Conservation (phyloP, 1,140 invertebrate species). For the Macrobrachium nipponense region DNA sequence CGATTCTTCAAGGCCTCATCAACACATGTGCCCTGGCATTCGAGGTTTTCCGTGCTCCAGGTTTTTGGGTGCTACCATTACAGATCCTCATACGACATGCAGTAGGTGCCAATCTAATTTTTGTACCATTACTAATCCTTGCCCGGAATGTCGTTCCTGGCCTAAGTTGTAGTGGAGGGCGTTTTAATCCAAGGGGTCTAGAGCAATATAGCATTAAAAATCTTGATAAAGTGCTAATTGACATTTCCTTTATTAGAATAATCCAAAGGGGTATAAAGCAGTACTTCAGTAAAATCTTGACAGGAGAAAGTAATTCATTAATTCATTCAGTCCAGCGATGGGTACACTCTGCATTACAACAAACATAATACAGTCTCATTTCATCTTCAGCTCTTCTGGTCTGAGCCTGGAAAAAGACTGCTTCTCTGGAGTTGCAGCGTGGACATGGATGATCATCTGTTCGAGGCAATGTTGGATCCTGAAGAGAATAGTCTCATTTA, state of each 20-base stretch:
- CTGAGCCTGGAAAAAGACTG: conserved; percentile 95
- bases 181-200: no score
- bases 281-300: neutral
- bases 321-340: conserved; percentile 97
- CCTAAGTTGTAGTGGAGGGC: no score
- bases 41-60: no score
- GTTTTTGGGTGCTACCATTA: no score
- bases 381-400: conserved; percentile 97
- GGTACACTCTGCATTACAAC: conserved; percentile 91
- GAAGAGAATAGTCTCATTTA: neutral
- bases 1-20: no score
- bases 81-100: no score
- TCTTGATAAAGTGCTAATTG: no score
- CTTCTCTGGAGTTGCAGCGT: conserved; percentile 91
- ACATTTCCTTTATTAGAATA: neutral
- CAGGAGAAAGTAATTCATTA: neutral
- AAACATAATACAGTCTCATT: conserved; percentile 99
- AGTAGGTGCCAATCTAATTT: no score
- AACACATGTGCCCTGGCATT: no score
- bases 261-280: neutral
- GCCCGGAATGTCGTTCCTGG: no score
- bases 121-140: no score
- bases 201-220: no score
- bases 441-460: conserved; percentile 99
- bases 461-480: conserved; percentile 96